Base-by-base conservation (phyloP, 2,113 vertebrate species). In the Nicator chloris region DNA sequence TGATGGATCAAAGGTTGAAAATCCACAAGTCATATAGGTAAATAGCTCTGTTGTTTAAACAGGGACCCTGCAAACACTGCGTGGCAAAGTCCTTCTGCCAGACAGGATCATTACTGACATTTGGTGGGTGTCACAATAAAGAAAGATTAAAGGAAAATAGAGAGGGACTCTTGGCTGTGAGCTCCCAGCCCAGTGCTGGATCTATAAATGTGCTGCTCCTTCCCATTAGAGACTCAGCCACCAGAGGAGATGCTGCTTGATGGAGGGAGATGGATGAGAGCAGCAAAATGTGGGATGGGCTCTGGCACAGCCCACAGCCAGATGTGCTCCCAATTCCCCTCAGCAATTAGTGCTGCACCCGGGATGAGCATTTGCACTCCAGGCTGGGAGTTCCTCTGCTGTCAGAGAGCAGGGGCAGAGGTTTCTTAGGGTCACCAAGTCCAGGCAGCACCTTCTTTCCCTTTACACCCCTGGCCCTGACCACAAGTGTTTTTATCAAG, bases 251-350 rank as follows among this genome's bases (percentile, higher is more conserved):
- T 23, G 66, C 83, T 88, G 95, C 64, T 57, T 82, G 93, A 92
- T 86, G 92, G 70, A 85, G 88, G 90, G 93, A 86, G 92, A 92
- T 42, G 91, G 85, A 88, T 75, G 95, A 83, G 51, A 65, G 64
- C 42, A 90, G 88, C 10, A 51, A 82, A 86, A 30, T 27, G 6
- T 19, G 42, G 79, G 75, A 82, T 11, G 79, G 91, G 19, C 66
- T 77, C 86, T 73, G 84, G 92, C 70, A 88, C 3, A 0, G 83
- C 37, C 71, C 82, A 45, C 65, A 87, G 13, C 64, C 63, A 91
- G 54, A 53, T 3, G 1, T 60, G 45, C 33, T 84, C 37, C 71
- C 77, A 85, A 10, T 76, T 90, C 45, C 70, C 50, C 72, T 69
- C 51, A 73, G 63, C 86, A 85, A 68, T 51, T 19, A 86, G 51